Evolutionary conservation across 2,797 vertebrate species (phyloP), one percentile per base, ranked within the genome.

Genomic region (Zalophus californianus): DNA sequence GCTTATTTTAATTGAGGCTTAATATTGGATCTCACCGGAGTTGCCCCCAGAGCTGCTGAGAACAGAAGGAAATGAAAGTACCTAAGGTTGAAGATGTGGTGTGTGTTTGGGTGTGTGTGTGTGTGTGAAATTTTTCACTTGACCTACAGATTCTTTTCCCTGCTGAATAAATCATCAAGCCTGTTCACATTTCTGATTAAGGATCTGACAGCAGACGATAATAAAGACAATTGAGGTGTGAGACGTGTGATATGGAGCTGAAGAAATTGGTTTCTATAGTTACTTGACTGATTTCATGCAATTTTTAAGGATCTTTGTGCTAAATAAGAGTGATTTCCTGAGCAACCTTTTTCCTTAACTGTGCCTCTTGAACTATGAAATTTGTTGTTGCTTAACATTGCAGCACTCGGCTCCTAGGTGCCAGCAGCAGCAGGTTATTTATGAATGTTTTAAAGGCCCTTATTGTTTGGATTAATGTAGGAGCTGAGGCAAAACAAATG

Each of bases 1-100:
- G 99, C 99, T 99, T 99, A 99, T 99, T 99, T 99, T 99, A 99
- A 99, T 99, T 99, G 99, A 99, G 99, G 99, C 99, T 99, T 99
- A 99, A 99, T 99, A 99, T 99, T 99, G 99, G 99, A 99, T 99
- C 99, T 99, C 99, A 99, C 99, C 99, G 99, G 99, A 99, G 99
- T 99, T 99, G 99, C 99, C 99, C 99, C 99, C 99, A 99, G 99
- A 99, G 99, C 99, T 99, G 99, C 99, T 99, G 99, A 99, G 99
- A 99, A 99, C 99, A 99, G 99, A 99, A 99, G 99, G 99, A 99
- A 99, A 99, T 99, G 99, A 99, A 99, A 99, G 99, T 99, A 99
- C 99, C 99, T 99, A 99, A 99, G 99, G 99, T 99, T 99, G 99
- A 99, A 98, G 98, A 98, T 96, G 89, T 79, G 32, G 96, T 95